phyloP scores from a whole-genome alignment of 2,888 invertebrate species.

The Alloplasta piceator region DNA sequence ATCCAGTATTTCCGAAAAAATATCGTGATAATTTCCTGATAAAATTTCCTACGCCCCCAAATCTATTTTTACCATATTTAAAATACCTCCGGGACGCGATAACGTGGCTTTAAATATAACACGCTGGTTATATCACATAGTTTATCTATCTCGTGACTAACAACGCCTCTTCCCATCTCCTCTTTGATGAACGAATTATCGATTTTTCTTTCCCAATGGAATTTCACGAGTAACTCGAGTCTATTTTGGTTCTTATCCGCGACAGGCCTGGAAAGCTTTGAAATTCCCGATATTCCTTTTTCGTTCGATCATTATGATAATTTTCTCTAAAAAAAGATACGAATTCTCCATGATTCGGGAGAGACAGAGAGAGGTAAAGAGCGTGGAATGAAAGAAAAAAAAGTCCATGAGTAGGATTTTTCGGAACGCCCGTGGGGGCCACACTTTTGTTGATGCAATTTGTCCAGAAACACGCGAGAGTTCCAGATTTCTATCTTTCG shows the following conservation, averaged over 20 bases:
- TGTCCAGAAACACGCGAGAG: conserved; percentile 44
- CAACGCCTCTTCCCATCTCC: no score
- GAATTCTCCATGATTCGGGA: conserved; percentile 30
- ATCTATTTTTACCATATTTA: no score
- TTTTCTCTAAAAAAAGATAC: conserved; percentile 31
- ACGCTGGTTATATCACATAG: no score
- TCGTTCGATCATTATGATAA: conserved; percentile 52
- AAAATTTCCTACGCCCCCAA: no score
- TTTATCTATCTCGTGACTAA: no score
- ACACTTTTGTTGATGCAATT: conserved; percentile 59
- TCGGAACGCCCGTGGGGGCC: conserved; percentile 26
- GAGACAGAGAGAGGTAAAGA: conserved; percentile 2
- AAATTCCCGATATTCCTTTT: conserved; percentile 42
- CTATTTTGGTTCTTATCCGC: conserved; percentile 36
- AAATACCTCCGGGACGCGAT: no score
- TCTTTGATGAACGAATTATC: conserved; percentile 13
- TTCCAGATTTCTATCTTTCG: conserved; percentile 57
- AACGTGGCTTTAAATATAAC: no score
- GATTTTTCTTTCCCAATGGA: conserved; percentile 14
- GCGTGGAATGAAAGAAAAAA: background rate
- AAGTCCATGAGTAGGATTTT: conserved; percentile 30
- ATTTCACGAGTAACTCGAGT: conserved; percentile 10
- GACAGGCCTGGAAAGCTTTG: conserved; percentile 29
- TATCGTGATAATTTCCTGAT: no score
- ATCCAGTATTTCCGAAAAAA: no score